Percentiles rank a stretch among this genome's conserved stretches.
Evolutionary conservation across 2,888 invertebrate genomes (phyloP).

Genomic region (Eristalis tenax): DNA sequence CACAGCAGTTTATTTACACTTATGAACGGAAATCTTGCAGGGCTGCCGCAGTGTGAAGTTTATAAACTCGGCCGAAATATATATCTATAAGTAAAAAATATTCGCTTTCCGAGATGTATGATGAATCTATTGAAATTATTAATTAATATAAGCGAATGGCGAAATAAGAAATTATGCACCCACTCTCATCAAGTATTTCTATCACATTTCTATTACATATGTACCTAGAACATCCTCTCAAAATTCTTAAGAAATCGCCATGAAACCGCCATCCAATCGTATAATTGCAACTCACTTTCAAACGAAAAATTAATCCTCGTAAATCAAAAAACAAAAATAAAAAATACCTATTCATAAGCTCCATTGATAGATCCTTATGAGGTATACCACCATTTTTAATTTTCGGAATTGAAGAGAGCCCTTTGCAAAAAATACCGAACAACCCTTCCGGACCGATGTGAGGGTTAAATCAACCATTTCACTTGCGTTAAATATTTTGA

Average conservation of each 20-base stretch:
- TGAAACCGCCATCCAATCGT: conserved; percentile 32
- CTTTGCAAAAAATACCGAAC: conserved; percentile 45
- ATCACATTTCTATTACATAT: no score
- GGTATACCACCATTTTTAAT: conserved; percentile 61
- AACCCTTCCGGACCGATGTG: conserved; percentile 46
- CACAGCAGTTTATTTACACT: no score
- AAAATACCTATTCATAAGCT: conserved; percentile 21
- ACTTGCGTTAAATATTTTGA: conserved; percentile 55
- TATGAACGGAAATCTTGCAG: no score
- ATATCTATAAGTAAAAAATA: no score
- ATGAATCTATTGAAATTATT: no score
- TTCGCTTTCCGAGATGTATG: no score
- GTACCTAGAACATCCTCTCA: no score
- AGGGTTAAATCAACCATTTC: conserved; percentile 66
- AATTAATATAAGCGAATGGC: no score
- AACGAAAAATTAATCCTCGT: neutral
- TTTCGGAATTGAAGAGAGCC: conserved; percentile 55
- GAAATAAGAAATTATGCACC: no score
- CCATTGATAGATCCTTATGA: conserved; percentile 34
- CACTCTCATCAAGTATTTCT: no score
- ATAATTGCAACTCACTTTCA: conserved; percentile 6
- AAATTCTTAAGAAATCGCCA: neutral
- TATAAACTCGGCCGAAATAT: no score
- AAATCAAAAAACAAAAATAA: neutral
- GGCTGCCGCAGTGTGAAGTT: no score